phyloP scores from a whole-genome alignment of 2,113 vertebrate genomes.

The Arenaria interpres region DNA sequence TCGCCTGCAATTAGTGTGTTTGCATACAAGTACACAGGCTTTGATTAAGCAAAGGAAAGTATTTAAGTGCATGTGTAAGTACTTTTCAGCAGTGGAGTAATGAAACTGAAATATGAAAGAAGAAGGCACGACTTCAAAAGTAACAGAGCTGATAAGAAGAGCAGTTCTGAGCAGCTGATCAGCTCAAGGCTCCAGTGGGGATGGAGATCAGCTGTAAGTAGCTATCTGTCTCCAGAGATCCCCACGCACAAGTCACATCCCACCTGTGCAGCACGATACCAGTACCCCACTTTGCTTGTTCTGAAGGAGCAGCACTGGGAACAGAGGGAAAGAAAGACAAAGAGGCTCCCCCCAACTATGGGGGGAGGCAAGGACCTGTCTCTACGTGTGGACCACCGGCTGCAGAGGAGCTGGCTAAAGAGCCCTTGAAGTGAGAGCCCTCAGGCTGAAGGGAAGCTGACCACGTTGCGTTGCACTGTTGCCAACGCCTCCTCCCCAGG shows the following conservation, averaged over 20 bases:
- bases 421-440: not conserved
- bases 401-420: not conserved
- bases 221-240: not conserved
- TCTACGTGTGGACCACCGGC: not conserved
- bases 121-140: not conserved
- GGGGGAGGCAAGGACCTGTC: not conserved
- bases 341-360: not conserved
- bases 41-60: constrained; percentile 41
- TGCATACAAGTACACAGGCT: constrained; percentile 30
- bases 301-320: not conserved
- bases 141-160: not conserved
- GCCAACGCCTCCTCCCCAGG: not conserved
- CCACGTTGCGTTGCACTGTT: not conserved
- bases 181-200: not conserved
- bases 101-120: not conserved
- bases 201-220: not conserved
- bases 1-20: constrained; percentile 34
- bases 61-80: not conserved
- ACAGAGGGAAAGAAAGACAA: not conserved
- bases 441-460: not conserved
- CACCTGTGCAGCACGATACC: fast-evolving
- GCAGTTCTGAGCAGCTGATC: not conserved
- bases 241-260: not conserved
- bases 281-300: not conserved
- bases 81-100: not conserved